Conservation (phyloP, 2,797 vertebrate species). For the Lates japonicus region DNA sequence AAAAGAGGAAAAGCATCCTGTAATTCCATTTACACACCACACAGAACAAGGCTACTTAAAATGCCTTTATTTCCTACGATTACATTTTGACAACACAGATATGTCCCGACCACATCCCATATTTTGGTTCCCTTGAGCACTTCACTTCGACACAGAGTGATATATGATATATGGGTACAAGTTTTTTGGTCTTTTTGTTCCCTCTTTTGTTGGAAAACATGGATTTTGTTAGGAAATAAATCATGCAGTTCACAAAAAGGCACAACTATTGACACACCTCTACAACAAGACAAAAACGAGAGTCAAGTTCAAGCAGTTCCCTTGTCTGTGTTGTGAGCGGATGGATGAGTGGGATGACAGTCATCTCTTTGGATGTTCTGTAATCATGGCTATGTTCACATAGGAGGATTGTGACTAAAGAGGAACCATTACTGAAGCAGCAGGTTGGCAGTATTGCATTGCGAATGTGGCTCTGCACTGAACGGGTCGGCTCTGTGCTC, state of each 20-base stretch:
- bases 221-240: constrained; percentile 70
- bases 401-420: constrained; percentile 42
- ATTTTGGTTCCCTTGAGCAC: constrained; percentile 73
- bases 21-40: constrained; percentile 57
- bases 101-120: constrained; percentile 75
- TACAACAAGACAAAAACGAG: constrained; percentile 76
- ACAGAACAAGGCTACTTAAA: constrained; percentile 80
- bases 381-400: constrained; percentile 61
- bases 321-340: constrained; percentile 56
- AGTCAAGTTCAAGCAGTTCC: constrained; percentile 58
- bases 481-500: constrained; percentile 62
- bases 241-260: constrained; percentile 86
- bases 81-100: constrained; percentile 79
- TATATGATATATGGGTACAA: constrained; percentile 72
- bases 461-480: constrained; percentile 67
- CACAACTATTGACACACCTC: constrained; percentile 79
- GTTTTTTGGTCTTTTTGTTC: constrained; percentile 58
- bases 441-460: constrained; percentile 83
- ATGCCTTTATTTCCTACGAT: constrained; percentile 86
- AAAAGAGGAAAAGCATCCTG: constrained; percentile 39
- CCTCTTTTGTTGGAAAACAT: constrained; percentile 62
- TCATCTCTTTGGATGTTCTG: constrained; percentile 74
- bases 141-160: constrained; percentile 75
- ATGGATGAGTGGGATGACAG: constrained; percentile 6
- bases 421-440: constrained; percentile 71